Conservation (phyloP, 2,113 vertebrate genomes). For the Cavia aperea region DNA sequence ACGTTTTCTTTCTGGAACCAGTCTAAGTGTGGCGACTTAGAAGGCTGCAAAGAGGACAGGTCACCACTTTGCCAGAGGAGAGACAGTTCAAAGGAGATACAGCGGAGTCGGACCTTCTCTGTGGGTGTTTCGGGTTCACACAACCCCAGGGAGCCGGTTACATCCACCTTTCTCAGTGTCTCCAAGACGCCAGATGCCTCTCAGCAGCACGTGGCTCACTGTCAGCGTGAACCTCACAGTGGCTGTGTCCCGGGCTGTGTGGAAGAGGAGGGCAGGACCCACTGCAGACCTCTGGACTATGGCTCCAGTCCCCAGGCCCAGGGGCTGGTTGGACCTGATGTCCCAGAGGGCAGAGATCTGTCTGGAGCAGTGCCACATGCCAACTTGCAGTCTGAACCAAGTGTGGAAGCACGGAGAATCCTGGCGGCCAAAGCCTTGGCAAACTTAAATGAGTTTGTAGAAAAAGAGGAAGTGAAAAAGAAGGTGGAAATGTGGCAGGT, state of each 20-base stretch:
- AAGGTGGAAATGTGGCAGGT: conserved; percentile 93
- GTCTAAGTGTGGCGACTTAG: conserved; percentile 63
- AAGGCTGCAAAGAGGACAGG: conserved; percentile 54
- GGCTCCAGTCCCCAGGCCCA: conserved; percentile 65
- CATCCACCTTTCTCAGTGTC: neutral
- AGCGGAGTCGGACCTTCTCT: conserved; percentile 82
- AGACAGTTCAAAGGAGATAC: conserved; percentile 72
- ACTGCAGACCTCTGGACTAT: conserved; percentile 44
- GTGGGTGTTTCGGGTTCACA: conserved; percentile 72
- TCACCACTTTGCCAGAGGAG: conserved; percentile 69
- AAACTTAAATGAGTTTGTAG: conserved; percentile 78
- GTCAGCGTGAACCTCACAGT: neutral
- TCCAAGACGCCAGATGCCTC: neutral
- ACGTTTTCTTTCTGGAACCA: conserved; percentile 80
- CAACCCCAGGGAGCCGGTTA: conserved; percentile 53
- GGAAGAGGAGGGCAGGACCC: conserved; percentile 44
- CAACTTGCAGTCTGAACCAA: conserved; percentile 79
- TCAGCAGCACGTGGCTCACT: conserved; percentile 21
- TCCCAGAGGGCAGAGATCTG: conserved; percentile 56
- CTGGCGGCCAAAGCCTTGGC: conserved; percentile 88
- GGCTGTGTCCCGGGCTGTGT: conserved; percentile 48
- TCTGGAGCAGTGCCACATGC: conserved; percentile 73
- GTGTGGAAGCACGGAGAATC: conserved; percentile 80
- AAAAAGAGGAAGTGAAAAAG: conserved; percentile 77
- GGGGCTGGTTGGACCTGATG: conserved; percentile 56